Percentiles rank a stretch among this genome's conserved stretches.
Evolutionary conservation across 1,140 invertebrate species (phyloP).

Genomic region (Drosophila lowei): DNA sequence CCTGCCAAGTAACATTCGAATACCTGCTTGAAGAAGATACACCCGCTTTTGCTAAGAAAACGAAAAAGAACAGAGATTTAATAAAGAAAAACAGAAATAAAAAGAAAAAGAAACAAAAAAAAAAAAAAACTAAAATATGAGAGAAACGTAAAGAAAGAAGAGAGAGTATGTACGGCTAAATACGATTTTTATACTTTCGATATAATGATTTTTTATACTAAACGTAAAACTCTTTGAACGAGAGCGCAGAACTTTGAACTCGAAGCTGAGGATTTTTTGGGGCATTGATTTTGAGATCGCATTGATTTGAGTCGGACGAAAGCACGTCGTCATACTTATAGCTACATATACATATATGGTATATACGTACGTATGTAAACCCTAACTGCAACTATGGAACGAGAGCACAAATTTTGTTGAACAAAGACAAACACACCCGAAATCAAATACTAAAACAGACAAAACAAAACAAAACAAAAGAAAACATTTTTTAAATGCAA

Average conservation of each 20-base stretch:
- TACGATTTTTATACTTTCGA: conserved; percentile 82
- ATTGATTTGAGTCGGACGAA: conserved; percentile 49
- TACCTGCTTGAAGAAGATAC: conserved; percentile 82
- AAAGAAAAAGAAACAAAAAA: conserved; percentile 1
- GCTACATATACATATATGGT: conserved; percentile 51
- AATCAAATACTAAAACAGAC: conserved; percentile 52
- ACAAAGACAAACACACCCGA: conserved; percentile 40
- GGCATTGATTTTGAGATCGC: conserved; percentile 60
- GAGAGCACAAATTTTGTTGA: conserved; percentile 82
- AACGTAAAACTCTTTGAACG: conserved; percentile 67
- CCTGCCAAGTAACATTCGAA: conserved; percentile 83
- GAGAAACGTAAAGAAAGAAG: conserved; percentile 26
- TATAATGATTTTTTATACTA: conserved; percentile 82
- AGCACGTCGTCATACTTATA: conserved; percentile 47
- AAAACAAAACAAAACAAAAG: conserved; percentile 22
- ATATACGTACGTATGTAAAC: conserved; percentile 53
- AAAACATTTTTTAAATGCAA: conserved; percentile 50
- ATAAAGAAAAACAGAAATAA: conserved; percentile 34
- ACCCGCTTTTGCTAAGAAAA: conserved; percentile 81
- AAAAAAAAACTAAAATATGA: conserved; percentile 33
- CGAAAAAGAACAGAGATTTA: conserved; percentile 49
- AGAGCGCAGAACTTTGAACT: conserved; percentile 24
- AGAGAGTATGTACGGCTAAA: conserved; percentile 64
- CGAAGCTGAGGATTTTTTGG: conserved; percentile 53
- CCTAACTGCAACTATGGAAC: conserved; percentile 80